Base-by-base conservation (phyloP, 2,888 invertebrate species). In the Alloscopus bannaensis region DNA sequence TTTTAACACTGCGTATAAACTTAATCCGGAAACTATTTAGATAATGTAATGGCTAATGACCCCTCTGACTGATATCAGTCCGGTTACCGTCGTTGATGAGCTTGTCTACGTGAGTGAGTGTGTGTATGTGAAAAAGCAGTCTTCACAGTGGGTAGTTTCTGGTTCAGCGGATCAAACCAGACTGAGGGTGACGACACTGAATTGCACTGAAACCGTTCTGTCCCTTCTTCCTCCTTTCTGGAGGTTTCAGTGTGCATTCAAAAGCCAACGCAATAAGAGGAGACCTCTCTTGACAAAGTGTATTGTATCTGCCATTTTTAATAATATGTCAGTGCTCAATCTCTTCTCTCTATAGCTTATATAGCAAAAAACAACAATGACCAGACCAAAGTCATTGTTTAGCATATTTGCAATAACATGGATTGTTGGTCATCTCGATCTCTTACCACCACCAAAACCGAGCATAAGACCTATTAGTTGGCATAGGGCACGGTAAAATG, bases 341-440 rank as follows among this genome's bases (percentile, higher is more conserved):
- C 11, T n/a, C 3, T 47, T 47, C 3, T 59, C 22, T 11, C 29
- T 11, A n/a, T 29, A 18, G 16, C 11, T 26, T 24, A 22, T 26
- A 55, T 24, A 29, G 29, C 50, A 59, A 75, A n/a, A n/a, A n/a
- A n/a, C n/a, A n/a, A 75, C 73, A 75, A 75, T 75, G 73, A 66
- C 73, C 73, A 47, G 57, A 42, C 18, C 55, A 42, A 64, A 73
- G 28, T 65, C 64, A 45, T 55, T 57, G 42, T 62, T 68, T 68
- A 6, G 47, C 20, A 47, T 20, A 65, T 47, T 29, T 65, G n/a
- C 59, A 36, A 36, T 59, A 59, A 18, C 20, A 29, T 29, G n/a
- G 3, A 31, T 59, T 65, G 31, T 65, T 60, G 60, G 31, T 50
- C 50, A 50, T 20, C 8, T 8, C 50, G 20, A 20, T 18, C 22